A percentile compares a stretch with the other conserved stretches of the same genome.
These are phyloP conservation scores for Leucopternis melanops DNA, from an alignment of 2,113 vertebrate species.

Conservation along the genomic window DNA sequence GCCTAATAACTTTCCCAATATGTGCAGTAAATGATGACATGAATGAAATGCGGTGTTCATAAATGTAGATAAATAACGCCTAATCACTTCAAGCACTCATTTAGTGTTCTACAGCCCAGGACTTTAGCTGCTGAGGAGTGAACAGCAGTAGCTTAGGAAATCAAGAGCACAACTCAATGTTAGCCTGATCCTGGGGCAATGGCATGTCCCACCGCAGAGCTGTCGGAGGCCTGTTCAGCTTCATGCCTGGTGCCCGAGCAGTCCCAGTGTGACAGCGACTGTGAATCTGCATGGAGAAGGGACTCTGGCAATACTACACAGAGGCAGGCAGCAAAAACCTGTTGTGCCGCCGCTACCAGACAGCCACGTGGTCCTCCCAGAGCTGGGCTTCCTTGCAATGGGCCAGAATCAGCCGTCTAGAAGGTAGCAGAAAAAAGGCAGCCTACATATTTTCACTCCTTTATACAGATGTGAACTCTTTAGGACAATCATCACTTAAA, in stretches of 20 bases:
- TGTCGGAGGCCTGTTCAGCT: background rate
- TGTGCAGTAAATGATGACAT: background rate
- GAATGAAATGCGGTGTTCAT: constrained; percentile 24
- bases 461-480: background rate
- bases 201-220: background rate
- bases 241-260: background rate
- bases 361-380: accelerated
- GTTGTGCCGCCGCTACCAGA: background rate
- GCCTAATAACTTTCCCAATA: constrained; percentile 20
- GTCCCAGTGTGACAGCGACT: background rate
- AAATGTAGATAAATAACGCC: background rate
- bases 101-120: background rate
- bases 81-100: background rate
- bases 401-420: background rate
- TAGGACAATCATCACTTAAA: background rate
- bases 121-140: background rate
- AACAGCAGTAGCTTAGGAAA: background rate
- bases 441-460: background rate
- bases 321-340: background rate
- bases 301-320: background rate
- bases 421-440: background rate
- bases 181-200: background rate
- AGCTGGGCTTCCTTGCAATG: accelerated
- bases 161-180: background rate
- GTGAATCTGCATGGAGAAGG: background rate